These are phyloP conservation scores for Rhegmatorhina hoffmannsi DNA, from an alignment of 2,113 vertebrate species.

Conservation along the genomic window DNA sequence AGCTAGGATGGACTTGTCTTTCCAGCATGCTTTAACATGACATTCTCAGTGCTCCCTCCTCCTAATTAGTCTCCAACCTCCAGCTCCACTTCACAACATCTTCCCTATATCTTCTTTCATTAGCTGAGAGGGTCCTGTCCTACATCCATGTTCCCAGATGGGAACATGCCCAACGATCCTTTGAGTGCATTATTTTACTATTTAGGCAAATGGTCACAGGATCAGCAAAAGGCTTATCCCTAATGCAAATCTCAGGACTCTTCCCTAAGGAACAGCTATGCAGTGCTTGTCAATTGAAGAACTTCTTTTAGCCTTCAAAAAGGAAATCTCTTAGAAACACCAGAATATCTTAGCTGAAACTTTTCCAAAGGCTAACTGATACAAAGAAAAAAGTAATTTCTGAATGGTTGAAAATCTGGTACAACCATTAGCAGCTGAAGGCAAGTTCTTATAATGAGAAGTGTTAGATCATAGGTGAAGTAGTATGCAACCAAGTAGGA, in stretches of 20 bases:
- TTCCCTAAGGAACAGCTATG: neutral
- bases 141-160: fast-evolving
- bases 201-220: neutral
- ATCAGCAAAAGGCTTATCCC: neutral
- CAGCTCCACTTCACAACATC: neutral
- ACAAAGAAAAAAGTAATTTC: neutral
- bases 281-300: neutral
- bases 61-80: neutral
- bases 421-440: neutral
- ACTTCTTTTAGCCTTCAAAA: neutral
- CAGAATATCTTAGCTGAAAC: neutral
- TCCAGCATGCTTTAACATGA: neutral
- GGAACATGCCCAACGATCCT: neutral
- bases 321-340: neutral
- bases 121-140: neutral
- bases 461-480: neutral
- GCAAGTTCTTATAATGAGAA: neutral
- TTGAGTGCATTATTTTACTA: neutral
- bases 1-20: neutral
- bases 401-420: neutral
- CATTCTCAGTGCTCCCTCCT: neutral
- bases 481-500: neutral
- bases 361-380: neutral
- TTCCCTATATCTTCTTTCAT: neutral
- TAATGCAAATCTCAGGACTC: neutral